Evolutionary conservation across 2,113 vertebrate species (phyloP).

Genomic region (Atlantisia rogersi): DNA sequence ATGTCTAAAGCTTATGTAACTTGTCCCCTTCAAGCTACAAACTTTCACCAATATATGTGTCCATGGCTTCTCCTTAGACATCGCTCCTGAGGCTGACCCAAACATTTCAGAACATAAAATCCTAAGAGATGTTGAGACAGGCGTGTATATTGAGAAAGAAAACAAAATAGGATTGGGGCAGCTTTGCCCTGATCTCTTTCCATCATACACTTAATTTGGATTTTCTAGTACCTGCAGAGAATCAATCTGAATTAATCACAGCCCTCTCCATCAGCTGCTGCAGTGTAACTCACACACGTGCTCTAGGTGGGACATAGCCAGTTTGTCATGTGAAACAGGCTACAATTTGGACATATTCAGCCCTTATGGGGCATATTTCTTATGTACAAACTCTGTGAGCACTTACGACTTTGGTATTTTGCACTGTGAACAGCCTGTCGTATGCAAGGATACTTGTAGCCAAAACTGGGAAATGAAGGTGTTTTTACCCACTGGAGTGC

Average conservation of each 20-base stretch:
- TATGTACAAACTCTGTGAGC: background rate
- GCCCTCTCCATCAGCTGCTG: background rate
- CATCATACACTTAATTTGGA: background rate
- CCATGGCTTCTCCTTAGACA: background rate
- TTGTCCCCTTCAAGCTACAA: background rate
- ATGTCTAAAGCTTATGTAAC: background rate
- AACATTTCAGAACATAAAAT: background rate
- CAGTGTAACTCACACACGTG: accelerated
- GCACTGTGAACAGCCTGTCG: background rate
- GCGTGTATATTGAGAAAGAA: background rate
- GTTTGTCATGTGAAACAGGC: accelerated
- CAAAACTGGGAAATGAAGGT: background rate
- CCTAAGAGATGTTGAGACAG: background rate
- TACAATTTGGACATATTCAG: background rate
- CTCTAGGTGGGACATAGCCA: background rate
- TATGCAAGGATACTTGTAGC: background rate
- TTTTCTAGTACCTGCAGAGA: background rate
- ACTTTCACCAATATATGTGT: background rate
- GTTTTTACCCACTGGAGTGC: background rate
- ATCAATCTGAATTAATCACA: background rate
- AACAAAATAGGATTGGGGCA: background rate
- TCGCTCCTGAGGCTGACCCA: background rate
- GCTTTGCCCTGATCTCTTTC: background rate
- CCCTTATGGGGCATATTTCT: background rate
- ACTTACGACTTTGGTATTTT: background rate